Base-by-base conservation (phyloP, 1,140 invertebrate species). In the Penaeus japonicus region DNA sequence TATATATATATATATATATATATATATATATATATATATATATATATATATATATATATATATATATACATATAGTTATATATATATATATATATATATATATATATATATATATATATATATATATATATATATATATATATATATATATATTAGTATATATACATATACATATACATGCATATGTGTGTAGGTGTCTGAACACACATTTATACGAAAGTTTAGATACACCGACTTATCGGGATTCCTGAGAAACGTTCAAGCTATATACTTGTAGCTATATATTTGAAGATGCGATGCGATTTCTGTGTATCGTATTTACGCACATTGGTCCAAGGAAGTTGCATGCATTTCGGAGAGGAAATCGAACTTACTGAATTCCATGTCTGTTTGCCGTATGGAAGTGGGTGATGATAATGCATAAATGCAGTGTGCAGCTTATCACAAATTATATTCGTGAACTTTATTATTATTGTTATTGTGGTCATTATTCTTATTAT, bases 11-110 rank as follows among this genome's bases (percentile, higher is more conserved):
- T 73, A 30, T 73, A 30, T 73, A 30, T 73, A 30, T 73, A 30
- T 73, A 30, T 73, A 30, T 30, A 30, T 73, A 10, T 30, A 30
- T 73, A 30, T 30, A 30, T 73, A 30, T 30, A 30, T 73, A 30
- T 30, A 30, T 73, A 30, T 73, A 73, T 73, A 30, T 73, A 73
- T 30, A 30, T 73, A 73, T 73, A 73, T 27, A 17, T 30, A 30
- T 73, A 73, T 32, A 32, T 73, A 73, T 65, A 65, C 30, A 65
- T 65, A 65, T 65, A 65, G n/a, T 24, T 65, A 65, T 65, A 65
- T 65, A 65, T 65, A 65, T 65, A 65, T 65, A 65, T 65, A 65
- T 65, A 65, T 65, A 65, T 65, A 65, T 65, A 65, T 65, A 65
- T 65, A 65, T 65, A 65, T 65, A 65, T 65, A 65, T 65, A 65